phyloP scores from a whole-genome alignment of 2,113 vertebrate genomes.

The Dasyurus viverrinus region DNA sequence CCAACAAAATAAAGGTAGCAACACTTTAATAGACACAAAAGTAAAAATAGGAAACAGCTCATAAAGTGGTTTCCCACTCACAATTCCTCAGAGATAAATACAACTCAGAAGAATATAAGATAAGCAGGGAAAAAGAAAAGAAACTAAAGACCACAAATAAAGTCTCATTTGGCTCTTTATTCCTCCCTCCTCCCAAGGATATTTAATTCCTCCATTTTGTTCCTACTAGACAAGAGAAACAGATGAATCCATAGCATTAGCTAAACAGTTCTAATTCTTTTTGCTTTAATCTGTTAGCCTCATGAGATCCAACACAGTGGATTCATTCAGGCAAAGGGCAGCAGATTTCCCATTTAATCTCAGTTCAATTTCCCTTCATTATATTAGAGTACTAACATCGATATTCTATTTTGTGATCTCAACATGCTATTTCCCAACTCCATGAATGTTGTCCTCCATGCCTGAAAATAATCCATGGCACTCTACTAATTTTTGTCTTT shows the following conservation, averaged over 20 bases:
- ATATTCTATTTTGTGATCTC: background rate
- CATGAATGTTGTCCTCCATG: background rate
- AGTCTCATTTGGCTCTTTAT: background rate
- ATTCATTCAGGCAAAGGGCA: background rate
- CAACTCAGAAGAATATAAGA: background rate
- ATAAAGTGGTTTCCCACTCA: background rate
- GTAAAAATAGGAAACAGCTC: background rate
- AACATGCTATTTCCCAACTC: background rate
- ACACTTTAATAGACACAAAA: background rate
- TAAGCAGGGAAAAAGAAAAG: background rate
- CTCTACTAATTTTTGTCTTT: background rate
- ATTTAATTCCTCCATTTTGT: background rate
- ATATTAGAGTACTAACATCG: too few relatives aligned
- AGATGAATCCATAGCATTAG: background rate
- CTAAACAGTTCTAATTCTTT: background rate
- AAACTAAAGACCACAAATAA: background rate
- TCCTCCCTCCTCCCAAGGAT: background rate
- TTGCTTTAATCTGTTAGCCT: background rate
- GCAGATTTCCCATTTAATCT: background rate
- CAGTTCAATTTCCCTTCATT: background rate
- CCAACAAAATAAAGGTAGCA: background rate
- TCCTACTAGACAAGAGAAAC: background rate
- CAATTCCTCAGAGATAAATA: background rate
- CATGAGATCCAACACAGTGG: background rate
- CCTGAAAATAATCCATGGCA: background rate